phyloP scores from a whole-genome alignment of 2,113 vertebrate species.

The Piliocolobus tephrosceles region DNA sequence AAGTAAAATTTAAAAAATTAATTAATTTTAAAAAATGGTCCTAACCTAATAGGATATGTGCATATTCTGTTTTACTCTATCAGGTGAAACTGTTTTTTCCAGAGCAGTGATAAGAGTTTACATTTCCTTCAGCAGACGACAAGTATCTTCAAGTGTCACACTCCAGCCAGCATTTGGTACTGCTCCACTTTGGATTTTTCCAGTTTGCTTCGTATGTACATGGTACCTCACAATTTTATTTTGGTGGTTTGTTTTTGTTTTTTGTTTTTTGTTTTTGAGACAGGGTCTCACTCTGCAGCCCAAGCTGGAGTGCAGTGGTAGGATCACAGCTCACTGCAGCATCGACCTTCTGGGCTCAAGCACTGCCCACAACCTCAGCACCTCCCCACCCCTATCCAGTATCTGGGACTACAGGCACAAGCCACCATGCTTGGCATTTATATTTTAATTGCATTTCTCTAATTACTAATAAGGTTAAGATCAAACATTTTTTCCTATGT shows the following conservation, averaged over 20 bases:
- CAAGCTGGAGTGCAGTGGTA: too few species aligned
- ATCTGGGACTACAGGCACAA: too few species aligned
- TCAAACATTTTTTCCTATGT: not conserved
- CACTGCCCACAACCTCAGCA: too few species aligned
- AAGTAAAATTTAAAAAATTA: too few species aligned
- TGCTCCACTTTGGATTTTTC: not conserved
- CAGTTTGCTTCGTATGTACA: not conserved
- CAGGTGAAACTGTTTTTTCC: not conserved
- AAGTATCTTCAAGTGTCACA: not conserved
- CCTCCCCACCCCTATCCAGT: too few species aligned
- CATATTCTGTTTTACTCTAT: not conserved
- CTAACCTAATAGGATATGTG: not conserved
- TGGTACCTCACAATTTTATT: not conserved
- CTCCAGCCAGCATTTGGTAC: not conserved
- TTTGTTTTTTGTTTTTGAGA: too few species aligned
- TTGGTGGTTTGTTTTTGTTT: too few species aligned
- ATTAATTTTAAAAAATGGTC: too few species aligned
- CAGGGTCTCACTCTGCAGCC: too few species aligned
- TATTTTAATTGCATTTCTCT: not conserved
- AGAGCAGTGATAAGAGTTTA: not conserved
- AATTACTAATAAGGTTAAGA: not conserved
- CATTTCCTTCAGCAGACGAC: not conserved
- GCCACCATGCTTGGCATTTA: too few species aligned
- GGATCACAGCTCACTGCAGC: too few species aligned
- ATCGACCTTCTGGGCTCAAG: too few species aligned